Evolutionary conservation across 2,888 invertebrate species (phyloP), one percentile per base, ranked within the genome.

Genomic region (Microplitis deprimator): DNA sequence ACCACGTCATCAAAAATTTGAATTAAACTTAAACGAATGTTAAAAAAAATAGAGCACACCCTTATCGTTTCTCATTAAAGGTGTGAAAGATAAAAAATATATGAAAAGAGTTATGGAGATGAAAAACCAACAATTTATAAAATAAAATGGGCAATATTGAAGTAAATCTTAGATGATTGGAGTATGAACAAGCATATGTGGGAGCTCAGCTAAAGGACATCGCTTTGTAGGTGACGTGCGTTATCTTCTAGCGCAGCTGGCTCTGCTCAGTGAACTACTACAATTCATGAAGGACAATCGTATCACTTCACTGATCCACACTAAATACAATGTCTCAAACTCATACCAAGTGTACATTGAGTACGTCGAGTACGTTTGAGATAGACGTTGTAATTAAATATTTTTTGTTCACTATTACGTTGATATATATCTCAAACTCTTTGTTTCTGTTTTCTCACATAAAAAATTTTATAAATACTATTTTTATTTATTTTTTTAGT

Each of bases 181-280:
- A 39, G 65, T 69, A 29, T 60, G 17, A 62, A 64, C 60, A 61
- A 69, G 64, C 69, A 76, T 13, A 50, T 77, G 70, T 67, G 16
- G 73, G 73, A 50, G 29, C 65, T 79, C 61, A 72, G 72, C 64
- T 68, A 62, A 41, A 64, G 70, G 64, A 70, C 75, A 76, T 78
- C 68, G 73, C 77, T 73, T 77, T 73, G 79, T 78, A 75, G 76
- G 79, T 79, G 79, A 79, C 65, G 70, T 77, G 78, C 77, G 79
- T 87, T 87, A 87, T 87, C 87, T 82, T 81, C 64, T 76, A 80
- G 79, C 81, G 83, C 87, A 87, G 87, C 83, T 86, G 85, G 81
- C 75, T 74, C 82, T 82, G 81, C 70, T 84, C 87, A 83, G 78
- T 82, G 85, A 84, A 83, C 84, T 84, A 85, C 84, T 85, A 84